Evolutionary conservation across 2,797 vertebrate species (phyloP), one percentile per base, ranked within the genome.

Genomic region (Parauchenoglanis punctatus): DNA sequence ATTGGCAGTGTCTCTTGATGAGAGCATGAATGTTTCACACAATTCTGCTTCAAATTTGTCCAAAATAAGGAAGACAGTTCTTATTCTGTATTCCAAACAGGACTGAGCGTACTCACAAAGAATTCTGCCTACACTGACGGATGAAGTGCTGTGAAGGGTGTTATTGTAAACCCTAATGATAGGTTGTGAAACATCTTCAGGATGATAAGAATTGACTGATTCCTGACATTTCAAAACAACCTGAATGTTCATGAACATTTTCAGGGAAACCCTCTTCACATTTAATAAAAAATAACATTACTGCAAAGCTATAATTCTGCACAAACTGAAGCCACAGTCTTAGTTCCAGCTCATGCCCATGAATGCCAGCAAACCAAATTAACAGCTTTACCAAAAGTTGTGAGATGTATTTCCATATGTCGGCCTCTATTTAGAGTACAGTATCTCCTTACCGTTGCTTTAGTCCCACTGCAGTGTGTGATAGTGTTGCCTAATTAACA

Each of bases 401-500:
- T 80, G 28, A 58, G 28, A 80, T 12, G 28, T 1, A 54, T 59
- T 58, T 78, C 54, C 76, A 58, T 78, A 78, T 78, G 76, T 31
- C 76, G 11, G 56, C 11, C 54, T 81, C 23, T 81, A 81, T 81
- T 61, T 78, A 81, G 31, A 40, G 56, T 44, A 44, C 40, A 81
- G 44, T 25, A 15, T 61, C 56, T n/a, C 20, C 56, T 40, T 81
- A 81, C 76, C 10, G 4, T 81, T 61, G 1, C 13, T n/a, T 61
- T 81, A 23, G 40, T 87, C 56, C 80, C 17, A 56, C 49, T n/a
- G 61, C 81, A 76, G 68, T 56, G 44, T 35, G 44, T 44, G 61
- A 59, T 25, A 25, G 75, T 81, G 77, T 20, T 40, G 77, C 40
- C 77, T 80, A 76, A 88, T 85, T 84, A 84, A 84, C 40, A 12